These are phyloP conservation scores for Thelaira solivaga DNA, from an alignment of 2,888 invertebrate species.

Conservation along the genomic window DNA sequence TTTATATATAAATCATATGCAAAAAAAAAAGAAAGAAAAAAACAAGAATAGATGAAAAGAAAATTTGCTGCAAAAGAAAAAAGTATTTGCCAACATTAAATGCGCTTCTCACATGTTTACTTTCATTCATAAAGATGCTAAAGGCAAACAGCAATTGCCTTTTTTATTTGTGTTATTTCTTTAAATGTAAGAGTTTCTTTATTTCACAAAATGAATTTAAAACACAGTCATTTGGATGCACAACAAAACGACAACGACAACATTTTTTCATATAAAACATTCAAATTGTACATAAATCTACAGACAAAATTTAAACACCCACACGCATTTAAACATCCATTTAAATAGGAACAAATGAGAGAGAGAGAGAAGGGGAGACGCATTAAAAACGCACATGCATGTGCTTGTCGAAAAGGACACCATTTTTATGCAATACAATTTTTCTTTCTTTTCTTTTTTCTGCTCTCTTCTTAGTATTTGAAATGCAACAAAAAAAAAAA, in stretches of 20 bases:
- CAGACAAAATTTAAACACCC: constrained; percentile 16
- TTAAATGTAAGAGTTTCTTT: background rate
- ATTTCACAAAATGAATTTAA: constrained; percentile 1
- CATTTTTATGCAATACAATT: constrained; percentile 6
- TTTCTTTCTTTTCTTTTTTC: too few relatives aligned
- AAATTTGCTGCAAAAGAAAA: too few relatives aligned
- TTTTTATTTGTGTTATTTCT: constrained; percentile 23
- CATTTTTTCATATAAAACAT: constrained; percentile 24
- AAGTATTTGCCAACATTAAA: background rate
- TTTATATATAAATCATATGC: background rate
- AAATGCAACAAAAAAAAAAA: constrained; percentile 25
- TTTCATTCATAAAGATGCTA: constrained; percentile 30
- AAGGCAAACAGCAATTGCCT: constrained; percentile 27
- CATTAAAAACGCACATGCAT: constrained; percentile 17
- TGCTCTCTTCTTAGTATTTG: background rate
- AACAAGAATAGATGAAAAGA: background rate
- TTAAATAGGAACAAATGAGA: background rate
- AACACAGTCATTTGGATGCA: background rate
- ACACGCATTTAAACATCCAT: background rate
- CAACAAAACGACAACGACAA: background rate
- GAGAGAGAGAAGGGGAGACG: background rate
- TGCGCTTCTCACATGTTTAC: constrained; percentile 26
- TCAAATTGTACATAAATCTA: constrained; percentile 21
- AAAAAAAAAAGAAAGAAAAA: background rate
- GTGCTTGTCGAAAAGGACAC: constrained; percentile 16